These are phyloP conservation scores for Drosophila cognata DNA, from an alignment of 2,888 invertebrate genomes.

Conservation along the genomic window DNA sequence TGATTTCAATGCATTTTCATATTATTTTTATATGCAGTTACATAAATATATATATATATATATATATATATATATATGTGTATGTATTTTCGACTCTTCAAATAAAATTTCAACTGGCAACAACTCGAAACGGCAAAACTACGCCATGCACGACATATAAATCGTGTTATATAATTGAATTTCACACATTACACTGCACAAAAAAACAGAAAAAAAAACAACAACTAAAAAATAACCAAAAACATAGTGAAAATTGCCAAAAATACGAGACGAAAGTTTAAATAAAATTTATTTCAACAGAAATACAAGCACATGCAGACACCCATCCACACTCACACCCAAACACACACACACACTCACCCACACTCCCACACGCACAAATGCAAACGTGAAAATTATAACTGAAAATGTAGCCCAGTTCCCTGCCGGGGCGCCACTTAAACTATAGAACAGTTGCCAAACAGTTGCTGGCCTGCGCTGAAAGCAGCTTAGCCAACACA, in stretches of 20 bases:
- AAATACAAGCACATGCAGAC: constrained; percentile 50
- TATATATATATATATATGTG: constrained; percentile 9
- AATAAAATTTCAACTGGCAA: constrained; percentile 46
- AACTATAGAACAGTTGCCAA: constrained; percentile 48
- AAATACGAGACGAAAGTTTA: constrained; percentile 74
- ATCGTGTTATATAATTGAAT: constrained; percentile 75
- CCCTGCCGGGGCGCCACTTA: constrained; percentile 29
- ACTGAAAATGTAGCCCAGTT: constrained; percentile 39
- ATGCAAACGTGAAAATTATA: constrained; percentile 70
- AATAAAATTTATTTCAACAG: constrained; percentile 80
- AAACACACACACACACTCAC: constrained; percentile 20
- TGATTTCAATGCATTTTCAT: constrained; percentile 67
- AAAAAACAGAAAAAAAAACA: constrained; percentile 30
- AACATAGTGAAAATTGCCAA: constrained; percentile 42
- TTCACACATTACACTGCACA: constrained; percentile 71
- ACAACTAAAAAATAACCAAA: constrained; percentile 1
- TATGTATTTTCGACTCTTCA: constrained; percentile 44
- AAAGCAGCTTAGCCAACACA: constrained; percentile 47
- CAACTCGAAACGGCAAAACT: constrained; percentile 50
- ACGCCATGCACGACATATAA: constrained; percentile 72
- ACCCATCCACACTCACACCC: constrained; percentile 4
- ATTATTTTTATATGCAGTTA: constrained; percentile 43
- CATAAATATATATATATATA: neutral
- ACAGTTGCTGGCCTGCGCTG: constrained; percentile 30
- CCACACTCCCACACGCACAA: constrained; percentile 11